Conservation (phyloP, 2,888 invertebrate species). For the Morinoia aosen region DNA sequence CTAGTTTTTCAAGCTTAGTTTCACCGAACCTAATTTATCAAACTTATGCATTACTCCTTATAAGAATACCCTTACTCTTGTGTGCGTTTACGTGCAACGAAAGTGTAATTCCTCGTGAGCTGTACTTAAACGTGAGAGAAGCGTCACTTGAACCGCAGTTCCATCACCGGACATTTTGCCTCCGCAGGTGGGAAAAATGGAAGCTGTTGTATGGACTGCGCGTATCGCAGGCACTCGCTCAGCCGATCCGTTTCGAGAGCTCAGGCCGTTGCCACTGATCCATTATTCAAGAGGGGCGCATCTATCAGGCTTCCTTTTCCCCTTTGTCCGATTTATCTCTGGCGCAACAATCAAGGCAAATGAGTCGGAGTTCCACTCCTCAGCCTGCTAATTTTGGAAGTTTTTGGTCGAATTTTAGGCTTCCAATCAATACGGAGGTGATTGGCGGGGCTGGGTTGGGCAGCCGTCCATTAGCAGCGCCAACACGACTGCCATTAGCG, state of each 20-base stretch:
- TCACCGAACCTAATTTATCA: neutral
- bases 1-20: neutral
- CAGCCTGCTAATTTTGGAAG: conserved; percentile 31
- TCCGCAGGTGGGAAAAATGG: neutral
- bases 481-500: neutral
- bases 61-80: neutral
- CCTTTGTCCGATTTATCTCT: conserved; percentile 27
- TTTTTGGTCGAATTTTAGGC: neutral
- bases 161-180: neutral
- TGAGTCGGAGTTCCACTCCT: conserved; percentile 47
- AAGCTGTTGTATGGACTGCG: neutral
- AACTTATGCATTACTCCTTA: neutral
- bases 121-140: neutral
- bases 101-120: neutral
- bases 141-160: neutral
- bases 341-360: conserved; percentile 49
- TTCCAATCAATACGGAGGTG: conserved; percentile 38
- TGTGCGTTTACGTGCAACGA: neutral
- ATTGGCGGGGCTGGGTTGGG: conserved; percentile 21
- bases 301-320: conserved; percentile 16
- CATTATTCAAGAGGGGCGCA: neutral
- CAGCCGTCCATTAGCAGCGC: conserved; percentile 32
- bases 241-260: neutral
- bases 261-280: conserved; percentile 12
- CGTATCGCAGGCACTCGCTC: neutral